Conservation (phyloP, 2,113 vertebrate genomes). For the Narcine bancroftii region DNA sequence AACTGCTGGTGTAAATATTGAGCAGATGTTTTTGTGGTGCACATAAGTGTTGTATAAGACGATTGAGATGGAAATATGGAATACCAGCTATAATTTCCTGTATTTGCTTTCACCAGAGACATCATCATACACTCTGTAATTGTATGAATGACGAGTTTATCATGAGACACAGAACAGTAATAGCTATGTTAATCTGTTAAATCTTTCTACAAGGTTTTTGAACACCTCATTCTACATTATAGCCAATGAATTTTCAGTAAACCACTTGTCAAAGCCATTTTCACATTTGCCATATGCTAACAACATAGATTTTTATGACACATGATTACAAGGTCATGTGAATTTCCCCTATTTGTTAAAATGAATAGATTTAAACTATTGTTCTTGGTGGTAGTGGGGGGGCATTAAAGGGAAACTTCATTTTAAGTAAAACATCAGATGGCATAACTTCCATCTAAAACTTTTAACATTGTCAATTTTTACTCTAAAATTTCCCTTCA, state of each 20-base stretch:
- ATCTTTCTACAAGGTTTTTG: slow-evolving; percentile 29
- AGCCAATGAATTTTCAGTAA: slow-evolving; percentile 34
- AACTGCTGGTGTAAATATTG: slow-evolving; percentile 6
- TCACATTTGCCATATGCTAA: slow-evolving; percentile 4
- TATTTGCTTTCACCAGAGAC: slow-evolving; percentile 33
- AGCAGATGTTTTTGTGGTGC: slow-evolving; percentile 28
- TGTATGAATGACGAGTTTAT: slow-evolving; percentile 32
- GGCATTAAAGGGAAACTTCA: not conserved
- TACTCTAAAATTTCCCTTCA: not conserved
- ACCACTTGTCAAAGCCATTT: slow-evolving; percentile 13
- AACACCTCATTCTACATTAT: slow-evolving; percentile 26
- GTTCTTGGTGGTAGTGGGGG: not conserved
- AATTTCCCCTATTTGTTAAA: not conserved
- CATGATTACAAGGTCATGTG: not conserved
- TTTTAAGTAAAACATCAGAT: not conserved
- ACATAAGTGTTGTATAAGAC: slow-evolving; percentile 29
- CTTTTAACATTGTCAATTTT: not conserved
- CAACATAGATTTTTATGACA: slow-evolving; percentile 12
- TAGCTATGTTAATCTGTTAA: slow-evolving; percentile 35
- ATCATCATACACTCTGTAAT: slow-evolving; percentile 23
- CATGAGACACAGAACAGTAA: slow-evolving; percentile 32
- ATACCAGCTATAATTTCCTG: slow-evolving; percentile 26
- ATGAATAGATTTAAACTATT: slow-evolving; percentile 1
- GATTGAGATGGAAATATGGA: slow-evolving; percentile 19
- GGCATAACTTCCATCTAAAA: not conserved